These are phyloP conservation scores for Parnassius smintheus DNA, from an alignment of 2,888 invertebrate genomes.

Conservation along the genomic window DNA sequence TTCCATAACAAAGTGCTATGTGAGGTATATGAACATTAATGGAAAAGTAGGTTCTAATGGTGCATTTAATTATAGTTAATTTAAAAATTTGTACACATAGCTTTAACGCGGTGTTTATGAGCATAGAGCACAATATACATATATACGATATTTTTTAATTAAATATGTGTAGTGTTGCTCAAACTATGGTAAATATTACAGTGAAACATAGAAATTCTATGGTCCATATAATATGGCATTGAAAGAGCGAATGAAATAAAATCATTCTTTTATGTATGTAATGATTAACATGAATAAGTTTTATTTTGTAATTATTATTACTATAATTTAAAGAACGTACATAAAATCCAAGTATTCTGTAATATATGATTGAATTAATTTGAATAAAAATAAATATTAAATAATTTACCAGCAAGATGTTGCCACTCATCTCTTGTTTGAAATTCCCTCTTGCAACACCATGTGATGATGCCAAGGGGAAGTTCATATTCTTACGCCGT, in stretches of 20 bases:
- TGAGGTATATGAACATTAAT: slow-evolving; percentile 44
- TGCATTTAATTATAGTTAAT: slow-evolving; percentile 79
- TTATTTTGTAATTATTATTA: slow-evolving; percentile 77
- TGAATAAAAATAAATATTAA: slow-evolving; percentile 82
- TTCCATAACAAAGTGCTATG: slow-evolving; percentile 59
- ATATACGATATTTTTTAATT: slow-evolving; percentile 62
- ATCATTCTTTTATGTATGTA: slow-evolving; percentile 64
- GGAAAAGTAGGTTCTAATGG: slow-evolving; percentile 60
- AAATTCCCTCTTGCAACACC: no score
- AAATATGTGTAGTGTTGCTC: slow-evolving; percentile 66
- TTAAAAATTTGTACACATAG: slow-evolving; percentile 73
- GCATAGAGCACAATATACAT: slow-evolving; percentile 70
- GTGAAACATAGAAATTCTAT: slow-evolving; percentile 53
- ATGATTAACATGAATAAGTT: slow-evolving; percentile 70
- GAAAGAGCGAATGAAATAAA: slow-evolving; percentile 60
- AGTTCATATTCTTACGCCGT: no score
- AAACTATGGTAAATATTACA: slow-evolving; percentile 46
- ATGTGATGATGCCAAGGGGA: no score
- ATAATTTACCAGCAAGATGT: no score
- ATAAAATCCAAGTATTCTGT: slow-evolving; percentile 76
- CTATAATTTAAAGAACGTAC: slow-evolving; percentile 76
- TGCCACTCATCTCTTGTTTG: no score
- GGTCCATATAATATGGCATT: slow-evolving; percentile 65
- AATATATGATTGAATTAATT: slow-evolving; percentile 80
- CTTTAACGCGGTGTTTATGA: slow-evolving; percentile 67